Percentiles rank a stretch among this genome's conserved stretches.
phyloP scores from a whole-genome alignment of 2,888 invertebrate species.

The Leucoma salicis region DNA sequence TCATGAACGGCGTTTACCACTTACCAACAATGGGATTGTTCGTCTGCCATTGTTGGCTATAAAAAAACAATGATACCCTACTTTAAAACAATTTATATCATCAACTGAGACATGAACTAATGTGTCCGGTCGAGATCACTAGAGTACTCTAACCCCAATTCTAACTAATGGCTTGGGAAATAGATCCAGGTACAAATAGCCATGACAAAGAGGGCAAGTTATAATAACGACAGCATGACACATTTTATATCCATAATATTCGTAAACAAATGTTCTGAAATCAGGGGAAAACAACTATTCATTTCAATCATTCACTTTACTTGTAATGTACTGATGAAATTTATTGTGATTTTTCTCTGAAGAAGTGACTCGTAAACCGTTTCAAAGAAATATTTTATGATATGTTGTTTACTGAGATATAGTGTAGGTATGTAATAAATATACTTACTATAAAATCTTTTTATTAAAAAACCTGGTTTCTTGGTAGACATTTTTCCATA shows the following conservation, averaged over 20 bases:
- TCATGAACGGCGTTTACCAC: no score
- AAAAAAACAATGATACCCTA: no score
- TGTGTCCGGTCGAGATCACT: not conserved
- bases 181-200: not conserved
- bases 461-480: constrained; percentile 13
- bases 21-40: no score
- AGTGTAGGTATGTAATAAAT: constrained; percentile 23
- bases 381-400: constrained; percentile 42
- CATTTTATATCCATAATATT: constrained; percentile 20
- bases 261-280: constrained; percentile 30
- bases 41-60: no score
- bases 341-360: constrained; percentile 24
- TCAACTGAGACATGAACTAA: not conserved
- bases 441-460: constrained; percentile 3
- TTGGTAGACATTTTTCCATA: constrained; percentile 13
- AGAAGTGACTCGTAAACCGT: constrained; percentile 27
- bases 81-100: not conserved
- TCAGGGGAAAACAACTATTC: constrained; percentile 36
- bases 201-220: not conserved
- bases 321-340: constrained; percentile 22
- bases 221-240: constrained; percentile 9
- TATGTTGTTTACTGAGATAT: constrained; percentile 31
- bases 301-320: constrained; percentile 30
- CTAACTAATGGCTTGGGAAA: not conserved
- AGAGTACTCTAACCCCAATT: not conserved